A percentile compares a stretch with the other conserved stretches of the same genome.
These are phyloP conservation scores for Macrotrachela quadricornifera DNA, from an alignment of 1,140 invertebrate species.

Conservation along the genomic window DNA sequence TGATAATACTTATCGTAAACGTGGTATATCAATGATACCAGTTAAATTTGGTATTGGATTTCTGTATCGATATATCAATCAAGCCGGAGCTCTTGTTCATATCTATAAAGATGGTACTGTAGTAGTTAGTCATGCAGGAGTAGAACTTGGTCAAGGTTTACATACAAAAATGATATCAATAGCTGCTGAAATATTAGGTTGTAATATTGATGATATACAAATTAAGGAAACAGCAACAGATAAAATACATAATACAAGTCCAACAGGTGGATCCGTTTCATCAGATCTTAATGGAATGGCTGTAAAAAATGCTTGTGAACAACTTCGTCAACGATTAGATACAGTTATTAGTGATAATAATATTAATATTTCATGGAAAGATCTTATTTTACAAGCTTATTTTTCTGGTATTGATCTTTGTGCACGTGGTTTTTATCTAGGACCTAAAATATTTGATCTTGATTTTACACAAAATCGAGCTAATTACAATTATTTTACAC, in stretches of 20 bases:
- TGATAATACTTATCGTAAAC: slow-evolving; percentile 62
- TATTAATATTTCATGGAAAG: background rate
- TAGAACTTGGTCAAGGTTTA: slow-evolving; percentile 88
- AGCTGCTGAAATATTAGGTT: slow-evolving; percentile 33
- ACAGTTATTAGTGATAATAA: background rate
- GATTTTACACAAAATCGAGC: background rate
- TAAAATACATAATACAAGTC: slow-evolving; percentile 76
- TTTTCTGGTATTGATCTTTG: background rate
- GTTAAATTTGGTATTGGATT: slow-evolving; percentile 75
- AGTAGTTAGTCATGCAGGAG: slow-evolving; percentile 65
- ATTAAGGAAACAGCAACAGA: slow-evolving; percentile 69
- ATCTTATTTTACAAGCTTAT: slow-evolving; percentile 7
- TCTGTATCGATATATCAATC: slow-evolving; percentile 54
- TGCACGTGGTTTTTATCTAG: background rate
- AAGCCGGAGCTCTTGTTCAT: slow-evolving; percentile 59
- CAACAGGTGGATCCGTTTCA: slow-evolving; percentile 68
- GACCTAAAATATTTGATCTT: background rate
- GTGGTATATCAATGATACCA: slow-evolving; percentile 59
- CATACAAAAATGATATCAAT: slow-evolving; percentile 84
- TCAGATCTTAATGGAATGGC: slow-evolving; percentile 90
- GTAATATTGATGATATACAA: slow-evolving; percentile 54
- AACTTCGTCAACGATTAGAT: slow-evolving; percentile 2
- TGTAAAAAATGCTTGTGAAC: slow-evolving; percentile 28
- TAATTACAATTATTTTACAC: slow-evolving; percentile 4
- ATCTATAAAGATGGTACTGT: slow-evolving; percentile 77